A percentile compares a stretch with the other conserved stretches of the same genome.
phyloP scores from a whole-genome alignment of 2,113 vertebrate species.

The Hippocampus zosterae region DNA sequence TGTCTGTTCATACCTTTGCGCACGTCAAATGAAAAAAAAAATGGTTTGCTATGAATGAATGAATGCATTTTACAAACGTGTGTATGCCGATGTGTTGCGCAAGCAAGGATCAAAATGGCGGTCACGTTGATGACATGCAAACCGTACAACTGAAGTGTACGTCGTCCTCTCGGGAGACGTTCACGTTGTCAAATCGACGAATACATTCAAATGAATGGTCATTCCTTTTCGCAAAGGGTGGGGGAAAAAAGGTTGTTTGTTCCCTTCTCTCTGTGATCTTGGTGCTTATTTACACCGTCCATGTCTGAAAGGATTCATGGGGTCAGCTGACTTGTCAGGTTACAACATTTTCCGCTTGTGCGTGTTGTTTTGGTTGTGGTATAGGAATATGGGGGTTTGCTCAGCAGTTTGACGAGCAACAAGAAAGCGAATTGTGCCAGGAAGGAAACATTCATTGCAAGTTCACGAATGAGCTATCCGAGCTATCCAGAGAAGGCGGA shows the following conservation, averaged over 20 bases:
- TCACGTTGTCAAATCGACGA: not conserved
- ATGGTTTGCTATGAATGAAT: not conserved
- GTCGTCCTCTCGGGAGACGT: not conserved
- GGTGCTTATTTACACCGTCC: constrained; percentile 9
- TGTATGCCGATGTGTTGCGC: not conserved
- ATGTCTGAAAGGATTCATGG: not conserved
- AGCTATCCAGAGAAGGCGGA: too few species aligned
- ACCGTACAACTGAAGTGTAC: not conserved
- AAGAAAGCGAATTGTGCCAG: not conserved
- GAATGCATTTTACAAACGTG: not conserved
- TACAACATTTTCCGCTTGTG: constrained; percentile 14
- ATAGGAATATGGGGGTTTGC: not conserved
- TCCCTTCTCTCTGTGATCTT: not conserved
- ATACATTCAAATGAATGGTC: too few species aligned
- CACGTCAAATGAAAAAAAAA: not conserved
- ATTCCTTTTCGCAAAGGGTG: not conserved
- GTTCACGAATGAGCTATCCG: not conserved
- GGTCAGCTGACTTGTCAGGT: constrained; percentile 11
- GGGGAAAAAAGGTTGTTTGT: not conserved
- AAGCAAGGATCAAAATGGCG: not conserved
- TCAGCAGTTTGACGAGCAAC: not conserved
- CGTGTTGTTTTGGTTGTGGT: not conserved
- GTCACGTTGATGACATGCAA: not conserved
- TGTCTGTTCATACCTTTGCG: not conserved
- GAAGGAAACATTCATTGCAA: not conserved